Conservation (phyloP, 2,797 vertebrate species). For the Cichlasoma orientale region DNA sequence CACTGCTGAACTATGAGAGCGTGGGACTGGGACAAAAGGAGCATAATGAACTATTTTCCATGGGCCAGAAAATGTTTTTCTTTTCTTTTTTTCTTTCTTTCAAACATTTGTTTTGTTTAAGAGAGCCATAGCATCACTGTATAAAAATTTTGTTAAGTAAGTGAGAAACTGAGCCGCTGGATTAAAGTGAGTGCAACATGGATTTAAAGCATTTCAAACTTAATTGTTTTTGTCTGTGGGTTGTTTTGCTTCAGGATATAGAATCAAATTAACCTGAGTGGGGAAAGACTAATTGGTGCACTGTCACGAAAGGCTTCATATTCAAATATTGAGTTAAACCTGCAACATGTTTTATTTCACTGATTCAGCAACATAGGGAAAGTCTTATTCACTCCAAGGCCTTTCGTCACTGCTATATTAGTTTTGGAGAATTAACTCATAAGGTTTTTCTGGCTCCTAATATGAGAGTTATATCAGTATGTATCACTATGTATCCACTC, state of each 20-base stretch:
- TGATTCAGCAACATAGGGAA: not conserved
- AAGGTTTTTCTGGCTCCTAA: not conserved
- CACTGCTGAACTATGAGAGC: slow-evolving; percentile 2
- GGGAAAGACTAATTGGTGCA: not conserved
- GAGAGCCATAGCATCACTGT: not conserved
- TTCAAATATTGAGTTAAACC: not conserved
- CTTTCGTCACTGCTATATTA: not conserved
- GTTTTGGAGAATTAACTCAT: too few relatives aligned
- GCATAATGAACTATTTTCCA: not conserved
- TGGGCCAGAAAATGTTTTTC: not conserved
- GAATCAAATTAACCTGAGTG: not conserved
- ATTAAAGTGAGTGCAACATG: not conserved
- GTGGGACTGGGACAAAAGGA: not conserved
- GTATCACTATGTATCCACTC: not conserved
- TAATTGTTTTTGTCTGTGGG: not conserved
- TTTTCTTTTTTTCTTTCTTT: too few relatives aligned
- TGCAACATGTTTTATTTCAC: not conserved
- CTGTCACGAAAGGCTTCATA: not conserved
- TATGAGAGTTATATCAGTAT: not conserved
- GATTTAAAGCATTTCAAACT: not conserved
- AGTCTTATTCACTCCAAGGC: not conserved
- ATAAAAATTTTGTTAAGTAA: not conserved
- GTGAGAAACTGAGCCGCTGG: not conserved
- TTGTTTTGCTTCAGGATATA: slow-evolving; percentile 1
- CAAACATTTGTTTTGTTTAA: not conserved